Conservation (phyloP, 2,888 invertebrate species). For the Rotaria socialis region DNA sequence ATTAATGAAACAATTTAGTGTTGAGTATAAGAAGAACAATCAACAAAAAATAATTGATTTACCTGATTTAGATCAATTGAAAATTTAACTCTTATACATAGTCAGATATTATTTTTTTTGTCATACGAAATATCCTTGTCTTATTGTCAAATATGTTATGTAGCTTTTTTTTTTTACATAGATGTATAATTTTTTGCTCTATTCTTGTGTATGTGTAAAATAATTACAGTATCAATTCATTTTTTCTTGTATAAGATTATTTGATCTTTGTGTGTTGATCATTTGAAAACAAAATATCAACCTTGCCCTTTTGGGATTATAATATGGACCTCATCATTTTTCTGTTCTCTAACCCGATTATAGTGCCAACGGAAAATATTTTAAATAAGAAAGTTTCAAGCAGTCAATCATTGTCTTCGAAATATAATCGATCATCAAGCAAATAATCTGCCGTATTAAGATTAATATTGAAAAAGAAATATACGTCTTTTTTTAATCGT, state of each 20-base stretch:
- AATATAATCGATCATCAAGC: no score
- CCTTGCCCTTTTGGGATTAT: no score
- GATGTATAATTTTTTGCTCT: background rate
- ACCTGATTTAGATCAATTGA: background rate
- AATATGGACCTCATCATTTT: no score
- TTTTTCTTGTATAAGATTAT: background rate
- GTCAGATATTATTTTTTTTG: background rate
- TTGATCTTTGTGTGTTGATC: background rate
- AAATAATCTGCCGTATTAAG: no score
- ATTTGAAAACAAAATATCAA: background rate
- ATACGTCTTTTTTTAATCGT: no score
- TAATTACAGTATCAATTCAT: background rate
- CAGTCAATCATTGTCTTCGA: no score
- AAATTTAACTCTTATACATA: background rate
- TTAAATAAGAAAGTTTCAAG: no score
- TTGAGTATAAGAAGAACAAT: background rate
- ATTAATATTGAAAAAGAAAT: no score
- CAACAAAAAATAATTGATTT: background rate
- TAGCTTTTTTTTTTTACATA: background rate
- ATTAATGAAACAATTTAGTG: slow-evolving; percentile 3
- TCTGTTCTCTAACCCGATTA: no score
- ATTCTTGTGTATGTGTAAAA: background rate
- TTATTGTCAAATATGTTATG: background rate
- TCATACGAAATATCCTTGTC: background rate
- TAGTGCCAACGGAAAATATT: no score